Evolutionary conservation across 2,113 vertebrate genomes (phyloP).

Genomic region (Amblyornis subalaris): DNA sequence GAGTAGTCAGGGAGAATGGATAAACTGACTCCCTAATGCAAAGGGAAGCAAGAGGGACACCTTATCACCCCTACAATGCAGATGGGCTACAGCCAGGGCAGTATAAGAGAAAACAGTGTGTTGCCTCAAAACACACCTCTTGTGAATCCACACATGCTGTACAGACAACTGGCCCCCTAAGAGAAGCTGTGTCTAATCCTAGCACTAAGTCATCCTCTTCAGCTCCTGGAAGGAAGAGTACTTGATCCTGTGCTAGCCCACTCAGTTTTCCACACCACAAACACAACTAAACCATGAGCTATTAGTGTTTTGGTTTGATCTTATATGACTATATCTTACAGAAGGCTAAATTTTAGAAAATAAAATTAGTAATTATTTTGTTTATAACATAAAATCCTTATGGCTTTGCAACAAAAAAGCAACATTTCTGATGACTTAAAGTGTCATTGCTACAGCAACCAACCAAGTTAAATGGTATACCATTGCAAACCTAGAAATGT

Average conservation of each 20-base stretch:
- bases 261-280: neutral
- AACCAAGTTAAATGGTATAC: neutral
- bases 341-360: neutral
- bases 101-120: rapidly evolving
- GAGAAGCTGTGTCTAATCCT: neutral
- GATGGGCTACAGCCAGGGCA: rapidly evolving
- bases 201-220: neutral
- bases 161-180: neutral
- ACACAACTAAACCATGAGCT: neutral
- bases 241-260: neutral
- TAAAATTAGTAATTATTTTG: neutral
- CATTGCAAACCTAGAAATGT: neutral
- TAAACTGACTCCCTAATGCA: rapidly evolving
- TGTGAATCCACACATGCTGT: neutral
- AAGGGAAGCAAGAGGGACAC: neutral
- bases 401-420: neutral
- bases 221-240: neutral
- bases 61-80: neutral
- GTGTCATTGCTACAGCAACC: neutral
- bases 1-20: neutral
- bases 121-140: neutral
- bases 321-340: neutral
- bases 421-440: neutral
- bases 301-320: neutral
- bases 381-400: neutral